Percentiles rank a stretch among this genome's conserved stretches.
phyloP scores from a whole-genome alignment of 1,140 invertebrate species.

The Proales similis region DNA sequence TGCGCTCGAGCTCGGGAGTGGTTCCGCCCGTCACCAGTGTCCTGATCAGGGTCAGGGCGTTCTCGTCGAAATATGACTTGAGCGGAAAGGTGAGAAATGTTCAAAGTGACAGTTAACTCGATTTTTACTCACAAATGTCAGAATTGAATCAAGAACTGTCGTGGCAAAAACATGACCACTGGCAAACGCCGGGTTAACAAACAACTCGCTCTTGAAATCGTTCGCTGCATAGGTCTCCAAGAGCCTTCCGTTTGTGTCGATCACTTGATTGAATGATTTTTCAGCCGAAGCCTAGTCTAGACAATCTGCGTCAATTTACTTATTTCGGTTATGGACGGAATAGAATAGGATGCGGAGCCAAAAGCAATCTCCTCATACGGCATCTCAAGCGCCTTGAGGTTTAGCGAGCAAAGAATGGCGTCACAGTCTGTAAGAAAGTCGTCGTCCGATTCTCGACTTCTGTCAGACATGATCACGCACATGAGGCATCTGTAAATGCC shows the following conservation, averaged over 20 bases:
- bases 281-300: too few relatives aligned
- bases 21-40: conserved; percentile 43
- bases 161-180: conserved; percentile 99
- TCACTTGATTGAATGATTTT: conserved; percentile 92
- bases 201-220: conserved; percentile 95
- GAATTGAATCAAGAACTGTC: conserved; percentile 95
- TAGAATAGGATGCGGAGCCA: too few relatives aligned
- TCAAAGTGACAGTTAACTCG: too few relatives aligned
- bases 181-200: conserved; percentile 97
- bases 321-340: too few relatives aligned
- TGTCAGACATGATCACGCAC: conserved; percentile 92
- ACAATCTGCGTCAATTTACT: too few relatives aligned
- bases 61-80: conserved; percentile 57
- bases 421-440: conserved; percentile 85
- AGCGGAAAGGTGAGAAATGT: neutral
- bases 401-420: conserved; percentile 95
- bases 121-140: too few relatives aligned
- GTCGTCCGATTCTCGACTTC: conserved; percentile 48
- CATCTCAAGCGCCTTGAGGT: conserved; percentile 99
- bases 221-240: conserved; percentile 99
- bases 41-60: conserved; percentile 42
- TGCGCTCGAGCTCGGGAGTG: conserved; percentile 44
- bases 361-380: too few relatives aligned
- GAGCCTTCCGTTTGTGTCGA: conserved; percentile 99
- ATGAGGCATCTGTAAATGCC: conserved; percentile 99